Base-by-base conservation (phyloP, 2,888 invertebrate genomes). In the Agonum fuliginosum region DNA sequence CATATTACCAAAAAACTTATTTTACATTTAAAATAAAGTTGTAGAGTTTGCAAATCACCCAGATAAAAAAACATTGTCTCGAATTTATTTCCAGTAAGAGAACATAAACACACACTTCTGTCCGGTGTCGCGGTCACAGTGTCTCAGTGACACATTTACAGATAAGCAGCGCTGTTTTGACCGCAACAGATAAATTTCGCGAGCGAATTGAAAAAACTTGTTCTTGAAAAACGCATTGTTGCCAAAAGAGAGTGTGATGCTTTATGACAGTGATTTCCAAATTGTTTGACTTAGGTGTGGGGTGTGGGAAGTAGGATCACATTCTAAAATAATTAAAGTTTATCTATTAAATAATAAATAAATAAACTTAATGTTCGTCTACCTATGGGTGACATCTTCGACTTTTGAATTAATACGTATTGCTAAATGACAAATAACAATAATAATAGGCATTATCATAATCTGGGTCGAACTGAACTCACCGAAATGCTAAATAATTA, bases 11-110 rank as follows among this genome's bases (percentile, higher is more conserved):
- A 54, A 54, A 51, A 54, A 54, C 19, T 27, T 5, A 54, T 10
- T 54, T 12, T 54, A 24, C 22, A 54, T 54, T 54, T 54, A 54
- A 24, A 54, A 54, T 54, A 51, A 51, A 51, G 51, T 51, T 51
- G 54, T 54, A 54, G 3, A n/a, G 54, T 54, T 37, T 54, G 20
- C 5, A 54, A 12, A 20, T 22, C 24, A 8, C 22, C 54, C 54
- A 24, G 22, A 54, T 54, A 54, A 37, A 54, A 54, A 54, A 54
- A 54, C 54, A 22, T 51, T 22, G 54, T 54, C n/a, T 54, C 19
- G 24, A 54, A 54, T 54, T 54, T 54, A 54, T 54, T 0, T 54
- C 12, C 24, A n/a, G 54, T 54, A 22, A 24, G 4, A 24, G 22
- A 10, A 22, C 54, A 54, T 54, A 54, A 54, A 54, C 54, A 24